phyloP scores from a whole-genome alignment of 2,888 invertebrate genomes.

The Apantesis nais region DNA sequence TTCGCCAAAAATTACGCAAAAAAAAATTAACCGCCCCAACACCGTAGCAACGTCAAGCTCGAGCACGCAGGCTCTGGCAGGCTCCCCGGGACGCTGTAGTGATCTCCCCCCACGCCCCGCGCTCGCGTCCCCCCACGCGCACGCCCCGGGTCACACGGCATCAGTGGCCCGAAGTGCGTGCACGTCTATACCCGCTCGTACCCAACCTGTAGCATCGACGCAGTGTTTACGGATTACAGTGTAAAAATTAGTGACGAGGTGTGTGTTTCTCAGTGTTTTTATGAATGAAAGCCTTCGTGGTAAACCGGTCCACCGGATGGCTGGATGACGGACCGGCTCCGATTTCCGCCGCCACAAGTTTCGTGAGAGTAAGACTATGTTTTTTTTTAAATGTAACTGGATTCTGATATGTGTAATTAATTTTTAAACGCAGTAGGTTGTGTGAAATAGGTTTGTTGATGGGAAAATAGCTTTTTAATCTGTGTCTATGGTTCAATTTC shows the following conservation, averaged over 20 bases:
- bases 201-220: constrained; percentile 72
- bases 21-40: constrained; percentile 34
- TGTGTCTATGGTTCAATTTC: neutral
- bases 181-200: constrained; percentile 48
- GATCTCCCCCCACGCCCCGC: constrained; percentile 63
- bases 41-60: constrained; percentile 49
- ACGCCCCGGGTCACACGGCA: constrained; percentile 61
- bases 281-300: constrained; percentile 61
- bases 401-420: constrained; percentile 47
- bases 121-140: constrained; percentile 54
- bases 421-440: constrained; percentile 32
- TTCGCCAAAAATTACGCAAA: constrained; percentile 37
- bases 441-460: constrained; percentile 17
- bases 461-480: neutral
- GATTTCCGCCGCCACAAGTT: constrained; percentile 66
- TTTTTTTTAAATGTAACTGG: constrained; percentile 50
- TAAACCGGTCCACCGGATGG: constrained; percentile 63
- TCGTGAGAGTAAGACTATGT: constrained; percentile 63
- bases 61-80: constrained; percentile 67
- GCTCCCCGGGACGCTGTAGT: constrained; percentile 71
- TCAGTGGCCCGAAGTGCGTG: constrained; percentile 54
- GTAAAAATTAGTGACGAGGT: constrained; percentile 57
- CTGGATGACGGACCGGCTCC: constrained; percentile 62
- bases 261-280: constrained; percentile 55
- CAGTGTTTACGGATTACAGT: constrained; percentile 68